Evolutionary conservation across 2,888 invertebrate genomes (phyloP), one percentile per base, ranked within the genome.

Genomic region (Diarsia brunnea): DNA sequence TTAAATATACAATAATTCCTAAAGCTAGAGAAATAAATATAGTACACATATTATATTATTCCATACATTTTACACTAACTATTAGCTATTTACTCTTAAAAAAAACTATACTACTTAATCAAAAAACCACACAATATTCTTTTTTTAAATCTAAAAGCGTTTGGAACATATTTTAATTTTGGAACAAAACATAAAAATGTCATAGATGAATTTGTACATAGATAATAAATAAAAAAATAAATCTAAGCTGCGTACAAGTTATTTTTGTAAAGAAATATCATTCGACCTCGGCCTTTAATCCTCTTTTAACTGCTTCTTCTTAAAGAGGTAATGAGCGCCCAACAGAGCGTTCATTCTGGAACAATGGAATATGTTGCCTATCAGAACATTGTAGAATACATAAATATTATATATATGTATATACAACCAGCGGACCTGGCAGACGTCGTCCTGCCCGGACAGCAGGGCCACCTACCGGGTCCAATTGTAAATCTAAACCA

Each of bases 291-390:
- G 78, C 84, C 69, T 70, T 90, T 92, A 95, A 71, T 94, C 93
- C 87, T 91, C 88, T 88, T 91, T 91, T 63, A 82, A 81, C 86
- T 90, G 85, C 87, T 91, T 93, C 92, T 93, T 94, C 93, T 91
- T 94, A 81, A 95, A 91, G 88, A 95, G 90, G 91, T 92, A 95
- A 94, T 95, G 95, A 95, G 93, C 92, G 89, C 95, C 94, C 69
- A 92, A 76, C 61, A 94, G 69, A 76, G 94, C 94, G 88, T 93
- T 95, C 96, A 95, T 91, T 94, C 96, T 96, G 96, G 38, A 96
- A 96, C 91, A 92, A 89, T 68, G 80, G 45, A 82, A 77, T 61
- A 77, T n/a, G 27, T 58, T 58, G 31, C 45, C 69, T 24, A 43
- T 84, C 58, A 85, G 45, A 58, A 51, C 0, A 63, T 16, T 58